phyloP scores from a whole-genome alignment of 2,113 vertebrate species.

The Phylloscopus trochiloides region DNA sequence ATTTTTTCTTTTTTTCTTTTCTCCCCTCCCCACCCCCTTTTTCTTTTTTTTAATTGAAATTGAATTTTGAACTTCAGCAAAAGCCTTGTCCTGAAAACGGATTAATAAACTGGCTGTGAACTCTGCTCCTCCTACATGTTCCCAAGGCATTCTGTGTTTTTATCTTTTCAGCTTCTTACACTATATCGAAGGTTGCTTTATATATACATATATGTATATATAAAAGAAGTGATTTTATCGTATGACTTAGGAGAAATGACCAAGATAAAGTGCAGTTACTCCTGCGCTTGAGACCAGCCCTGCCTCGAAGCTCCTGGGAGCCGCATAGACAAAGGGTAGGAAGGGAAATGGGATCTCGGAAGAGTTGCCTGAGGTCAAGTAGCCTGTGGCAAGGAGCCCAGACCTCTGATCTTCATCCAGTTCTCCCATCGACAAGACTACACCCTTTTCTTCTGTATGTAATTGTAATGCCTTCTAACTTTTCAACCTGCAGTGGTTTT shows the following conservation, averaged over 20 bases:
- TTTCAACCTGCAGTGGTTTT: not conserved
- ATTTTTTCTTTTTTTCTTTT: rapidly evolving
- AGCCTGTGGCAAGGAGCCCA: not conserved
- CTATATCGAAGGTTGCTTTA: not conserved
- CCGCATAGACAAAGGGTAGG: slow-evolving; percentile 57
- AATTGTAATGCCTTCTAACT: slow-evolving; percentile 2
- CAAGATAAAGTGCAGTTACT: not conserved
- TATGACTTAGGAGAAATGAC: not conserved
- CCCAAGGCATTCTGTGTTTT: not conserved
- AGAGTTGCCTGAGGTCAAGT: not conserved
- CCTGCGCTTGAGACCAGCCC: not conserved
- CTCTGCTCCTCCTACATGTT: not conserved
- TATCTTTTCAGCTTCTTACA: not conserved
- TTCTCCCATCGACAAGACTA: not conserved
- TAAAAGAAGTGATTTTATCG: not conserved
- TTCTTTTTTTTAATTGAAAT: not conserved
- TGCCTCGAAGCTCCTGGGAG: not conserved
- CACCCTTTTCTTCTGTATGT: not conserved
- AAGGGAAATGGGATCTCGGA: not conserved
- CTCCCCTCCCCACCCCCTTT: too few species aligned
- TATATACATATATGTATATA: too few species aligned
- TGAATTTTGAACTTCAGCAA: not conserved
- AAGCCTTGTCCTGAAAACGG: not conserved
- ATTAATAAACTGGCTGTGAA: not conserved
- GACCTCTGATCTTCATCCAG: not conserved